Evolutionary conservation across 2,888 invertebrate genomes (phyloP).

Genomic region (Tetranychus piercei): DNA sequence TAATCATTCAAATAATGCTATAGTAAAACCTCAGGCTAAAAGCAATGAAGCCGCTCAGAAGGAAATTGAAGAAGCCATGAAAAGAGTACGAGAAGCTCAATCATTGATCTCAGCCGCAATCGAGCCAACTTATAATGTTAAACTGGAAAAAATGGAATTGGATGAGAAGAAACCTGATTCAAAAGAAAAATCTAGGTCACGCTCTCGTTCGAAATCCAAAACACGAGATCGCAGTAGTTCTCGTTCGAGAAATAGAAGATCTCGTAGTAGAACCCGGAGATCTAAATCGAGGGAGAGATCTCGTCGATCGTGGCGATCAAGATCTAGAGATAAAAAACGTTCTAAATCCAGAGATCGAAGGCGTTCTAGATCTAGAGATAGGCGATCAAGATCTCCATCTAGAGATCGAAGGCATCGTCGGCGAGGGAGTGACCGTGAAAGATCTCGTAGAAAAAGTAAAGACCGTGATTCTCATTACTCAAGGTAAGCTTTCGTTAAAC

Average conservation of each 20-base stretch:
- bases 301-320: slow-evolving; percentile 6
- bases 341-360: slow-evolving; percentile 16
- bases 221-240: slow-evolving; percentile 30
- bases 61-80: slow-evolving; percentile 93
- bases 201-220: slow-evolving; percentile 27
- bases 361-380: slow-evolving; percentile 6
- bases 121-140: slow-evolving; percentile 42
- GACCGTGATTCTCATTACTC: neutral
- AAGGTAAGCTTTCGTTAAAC: neutral
- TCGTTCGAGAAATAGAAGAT: slow-evolving; percentile 29
- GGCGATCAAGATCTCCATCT: slow-evolving; percentile 18
- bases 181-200: slow-evolving; percentile 32
- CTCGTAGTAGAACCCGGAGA: neutral
- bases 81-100: slow-evolving; percentile 84
- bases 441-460: slow-evolving; percentile 2
- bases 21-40: slow-evolving; percentile 53
- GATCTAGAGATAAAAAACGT: slow-evolving; percentile 17
- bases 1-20: slow-evolving; percentile 75
- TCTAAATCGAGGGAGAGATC: slow-evolving; percentile 13
- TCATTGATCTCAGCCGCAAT: slow-evolving; percentile 82
- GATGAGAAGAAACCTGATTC: neutral
- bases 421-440: slow-evolving; percentile 12
- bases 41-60: slow-evolving; percentile 85
- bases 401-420: slow-evolving; percentile 18
- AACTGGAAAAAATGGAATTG: slow-evolving; percentile 3